Conservation (phyloP, 1,140 invertebrate species). For the Plectus sambesii region DNA sequence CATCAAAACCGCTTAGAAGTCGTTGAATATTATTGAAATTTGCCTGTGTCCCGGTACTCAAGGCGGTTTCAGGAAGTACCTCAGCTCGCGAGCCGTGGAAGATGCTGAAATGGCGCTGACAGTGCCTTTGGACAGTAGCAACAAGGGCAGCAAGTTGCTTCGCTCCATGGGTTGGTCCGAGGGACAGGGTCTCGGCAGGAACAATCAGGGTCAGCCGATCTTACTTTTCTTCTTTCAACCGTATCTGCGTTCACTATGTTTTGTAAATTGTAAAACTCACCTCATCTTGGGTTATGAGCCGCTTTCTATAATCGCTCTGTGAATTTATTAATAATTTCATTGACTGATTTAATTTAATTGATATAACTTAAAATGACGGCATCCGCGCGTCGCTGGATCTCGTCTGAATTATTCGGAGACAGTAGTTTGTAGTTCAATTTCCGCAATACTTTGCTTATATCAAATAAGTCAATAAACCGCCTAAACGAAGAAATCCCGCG, state of each 20-base stretch:
- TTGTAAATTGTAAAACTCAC: no score
- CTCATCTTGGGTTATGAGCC: no score
- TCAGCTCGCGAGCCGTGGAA: constrained; percentile 2
- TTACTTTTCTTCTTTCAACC: no score
- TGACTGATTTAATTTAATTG: no score
- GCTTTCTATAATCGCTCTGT: no score
- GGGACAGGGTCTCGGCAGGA: constrained; percentile 81
- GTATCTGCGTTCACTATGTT: no score
- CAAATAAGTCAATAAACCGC: no score
- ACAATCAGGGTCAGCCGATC: constrained; percentile 64
- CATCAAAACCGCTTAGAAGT: no score
- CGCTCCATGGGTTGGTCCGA: constrained; percentile 98
- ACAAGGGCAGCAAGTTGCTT: constrained; percentile 74
- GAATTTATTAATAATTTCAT: no score
- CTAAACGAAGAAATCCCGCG: constrained; percentile 2
- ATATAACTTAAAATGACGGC: no score
- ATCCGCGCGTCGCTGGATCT: constrained; percentile 4
- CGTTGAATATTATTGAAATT: no score
- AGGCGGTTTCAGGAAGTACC: constrained; percentile 11
- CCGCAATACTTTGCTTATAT: constrained; percentile 9
- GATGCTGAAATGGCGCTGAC: constrained; percentile 19
- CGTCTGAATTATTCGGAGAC: neutral
- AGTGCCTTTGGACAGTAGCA: constrained; percentile 30
- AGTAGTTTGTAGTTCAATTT: constrained; percentile 9
- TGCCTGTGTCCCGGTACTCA: no score